These are phyloP conservation scores for Atta cephalotes DNA, from an alignment of 1,140 invertebrate species.

Conservation along the genomic window DNA sequence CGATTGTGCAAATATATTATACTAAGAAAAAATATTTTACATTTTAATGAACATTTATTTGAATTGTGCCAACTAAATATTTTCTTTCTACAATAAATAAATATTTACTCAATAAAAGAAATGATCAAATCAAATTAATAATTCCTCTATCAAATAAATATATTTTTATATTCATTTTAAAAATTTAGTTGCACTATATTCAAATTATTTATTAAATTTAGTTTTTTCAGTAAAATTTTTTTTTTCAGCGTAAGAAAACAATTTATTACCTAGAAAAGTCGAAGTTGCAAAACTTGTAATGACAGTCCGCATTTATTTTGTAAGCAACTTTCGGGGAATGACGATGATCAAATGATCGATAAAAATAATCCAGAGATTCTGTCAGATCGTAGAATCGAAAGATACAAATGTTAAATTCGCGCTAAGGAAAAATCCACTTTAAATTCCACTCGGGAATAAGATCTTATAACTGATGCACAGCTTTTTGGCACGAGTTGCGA, in stretches of 20 bases:
- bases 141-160: too few species aligned
- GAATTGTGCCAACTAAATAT: too few species aligned
- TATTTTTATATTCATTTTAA: too few species aligned
- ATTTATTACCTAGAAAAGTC: background rate
- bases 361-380: slow-evolving; percentile 17
- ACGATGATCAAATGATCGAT: background rate
- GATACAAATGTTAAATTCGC: slow-evolving; percentile 23
- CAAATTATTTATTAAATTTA: too few species aligned
- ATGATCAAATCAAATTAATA: too few species aligned
- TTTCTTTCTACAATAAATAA: too few species aligned
- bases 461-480: slow-evolving; percentile 13
- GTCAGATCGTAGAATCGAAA: background rate
- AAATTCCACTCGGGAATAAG: slow-evolving; percentile 37
- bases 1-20: background rate
- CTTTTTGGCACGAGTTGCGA: slow-evolving; percentile 29
- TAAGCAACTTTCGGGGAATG: background rate
- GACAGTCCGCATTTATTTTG: too few species aligned
- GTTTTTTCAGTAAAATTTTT: too few species aligned
- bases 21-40: too few species aligned
- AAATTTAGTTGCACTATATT: too few species aligned
- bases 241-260: background rate
- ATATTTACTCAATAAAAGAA: too few species aligned
- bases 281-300: background rate
- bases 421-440: slow-evolving; percentile 24
- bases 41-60: too few species aligned